phyloP scores from a whole-genome alignment of 2,888 invertebrate genomes.

The Rotaria macrura region DNA sequence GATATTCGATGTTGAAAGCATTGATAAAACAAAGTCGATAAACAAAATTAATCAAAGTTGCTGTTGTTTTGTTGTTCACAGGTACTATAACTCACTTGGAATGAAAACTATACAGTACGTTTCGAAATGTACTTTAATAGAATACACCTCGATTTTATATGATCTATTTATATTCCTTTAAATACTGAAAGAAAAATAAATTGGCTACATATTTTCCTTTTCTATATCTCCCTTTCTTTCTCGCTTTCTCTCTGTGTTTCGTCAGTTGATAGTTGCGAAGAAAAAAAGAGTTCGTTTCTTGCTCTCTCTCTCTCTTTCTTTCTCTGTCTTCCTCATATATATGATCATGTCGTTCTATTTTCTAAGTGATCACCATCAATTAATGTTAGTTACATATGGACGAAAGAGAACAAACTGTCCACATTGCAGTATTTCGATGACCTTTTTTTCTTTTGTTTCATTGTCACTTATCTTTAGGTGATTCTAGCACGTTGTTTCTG shows the following conservation, averaged over 20 bases:
- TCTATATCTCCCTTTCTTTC: no score
- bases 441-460: not conserved
- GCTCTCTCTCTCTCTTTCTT: not conserved
- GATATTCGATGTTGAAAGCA: not conserved
- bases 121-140: not conserved
- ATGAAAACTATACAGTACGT: not conserved
- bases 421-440: no score
- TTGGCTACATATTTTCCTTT: conserved; percentile 9
- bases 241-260: not conserved
- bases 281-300: not conserved
- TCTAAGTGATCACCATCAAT: not conserved
- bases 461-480: not conserved
- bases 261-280: not conserved
- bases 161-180: not conserved
- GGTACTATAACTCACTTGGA: not conserved
- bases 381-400: not conserved
- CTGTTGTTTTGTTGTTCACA: not conserved
- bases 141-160: not conserved
- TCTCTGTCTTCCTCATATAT: no score
- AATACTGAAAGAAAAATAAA: not conserved
- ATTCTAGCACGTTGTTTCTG: not conserved
- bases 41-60: not conserved
- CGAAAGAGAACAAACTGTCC: not conserved
- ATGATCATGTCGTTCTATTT: not conserved
- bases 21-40: not conserved